phyloP scores from a whole-genome alignment of 2,797 vertebrate species.

The Ctenosaura bakeri region DNA sequence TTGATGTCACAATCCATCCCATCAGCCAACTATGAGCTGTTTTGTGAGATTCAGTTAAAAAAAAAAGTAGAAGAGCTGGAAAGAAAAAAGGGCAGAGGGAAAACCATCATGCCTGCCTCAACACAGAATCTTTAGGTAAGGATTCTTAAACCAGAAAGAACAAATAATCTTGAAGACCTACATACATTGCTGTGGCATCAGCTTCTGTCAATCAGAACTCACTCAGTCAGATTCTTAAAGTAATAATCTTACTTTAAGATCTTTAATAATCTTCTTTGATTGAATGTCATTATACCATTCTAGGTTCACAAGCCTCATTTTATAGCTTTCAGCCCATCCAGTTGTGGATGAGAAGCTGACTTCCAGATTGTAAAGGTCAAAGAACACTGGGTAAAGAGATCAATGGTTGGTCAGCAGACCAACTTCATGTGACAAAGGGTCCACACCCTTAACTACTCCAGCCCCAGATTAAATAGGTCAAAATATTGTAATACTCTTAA shows the following conservation, averaged over 20 bases:
- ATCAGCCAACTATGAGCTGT: not conserved
- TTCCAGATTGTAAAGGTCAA: not conserved
- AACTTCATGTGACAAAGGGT: not conserved
- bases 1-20: constrained; percentile 13
- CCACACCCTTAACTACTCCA: not conserved
- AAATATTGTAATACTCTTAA: not conserved
- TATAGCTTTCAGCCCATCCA: not conserved
- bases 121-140: constrained; percentile 31
- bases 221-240: not conserved
- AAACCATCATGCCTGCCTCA: constrained; percentile 24
- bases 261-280: not conserved
- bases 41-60: constrained; percentile 25
- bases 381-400: not conserved
- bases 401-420: not conserved
- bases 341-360: not conserved
- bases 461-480: not conserved
- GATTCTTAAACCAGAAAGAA: constrained; percentile 20
- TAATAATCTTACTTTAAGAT: not conserved
- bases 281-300: not conserved
- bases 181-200: not conserved
- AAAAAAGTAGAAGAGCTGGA: not conserved
- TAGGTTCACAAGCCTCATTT: not conserved
- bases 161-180: not conserved
- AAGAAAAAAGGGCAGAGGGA: not conserved
- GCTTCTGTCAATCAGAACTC: not conserved